Percentiles rank a stretch among this genome's conserved stretches.
These are phyloP conservation scores for Peromyscus californicus DNA, from an alignment of 2,113 vertebrate species.

Conservation along the genomic window DNA sequence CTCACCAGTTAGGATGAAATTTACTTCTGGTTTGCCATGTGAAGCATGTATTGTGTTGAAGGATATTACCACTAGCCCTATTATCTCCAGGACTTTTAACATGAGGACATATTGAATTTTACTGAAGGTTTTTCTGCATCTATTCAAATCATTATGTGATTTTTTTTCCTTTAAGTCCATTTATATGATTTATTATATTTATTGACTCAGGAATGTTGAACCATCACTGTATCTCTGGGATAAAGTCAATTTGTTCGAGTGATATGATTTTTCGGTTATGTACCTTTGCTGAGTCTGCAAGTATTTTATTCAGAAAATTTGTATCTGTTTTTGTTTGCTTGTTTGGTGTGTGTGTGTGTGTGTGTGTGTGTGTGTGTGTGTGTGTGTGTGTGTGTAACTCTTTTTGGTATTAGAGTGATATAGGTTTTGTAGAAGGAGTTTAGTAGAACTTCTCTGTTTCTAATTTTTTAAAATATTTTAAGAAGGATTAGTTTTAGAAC, in stretches of 20 bases:
- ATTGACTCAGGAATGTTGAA: not conserved
- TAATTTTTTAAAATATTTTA: not conserved
- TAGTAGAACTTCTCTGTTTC: not conserved
- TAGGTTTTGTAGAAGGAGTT: not conserved
- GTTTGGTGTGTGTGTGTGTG: not conserved
- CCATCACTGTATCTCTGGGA: not conserved
- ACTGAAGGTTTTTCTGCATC: not conserved
- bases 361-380: not conserved
- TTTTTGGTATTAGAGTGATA: not conserved
- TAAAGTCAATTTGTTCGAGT: not conserved
- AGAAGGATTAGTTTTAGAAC: not conserved
- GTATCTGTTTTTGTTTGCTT: not conserved
- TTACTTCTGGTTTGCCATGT: not conserved
- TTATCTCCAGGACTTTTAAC: not conserved
- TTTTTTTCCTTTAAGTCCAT: not conserved
- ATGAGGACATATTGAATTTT: not conserved
- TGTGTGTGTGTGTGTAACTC: not conserved
- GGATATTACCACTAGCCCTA: not conserved
- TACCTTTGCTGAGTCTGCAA: not conserved
- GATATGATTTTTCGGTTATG: not conserved
- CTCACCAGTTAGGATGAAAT: not conserved
- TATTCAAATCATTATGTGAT: not conserved
- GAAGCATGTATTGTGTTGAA: not conserved
- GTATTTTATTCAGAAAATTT: not conserved
- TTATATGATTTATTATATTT: not conserved